Evolutionary conservation across 2,113 vertebrate genomes (phyloP), one percentile per base, ranked within the genome.

Genomic region (Pelusios castaneus): DNA sequence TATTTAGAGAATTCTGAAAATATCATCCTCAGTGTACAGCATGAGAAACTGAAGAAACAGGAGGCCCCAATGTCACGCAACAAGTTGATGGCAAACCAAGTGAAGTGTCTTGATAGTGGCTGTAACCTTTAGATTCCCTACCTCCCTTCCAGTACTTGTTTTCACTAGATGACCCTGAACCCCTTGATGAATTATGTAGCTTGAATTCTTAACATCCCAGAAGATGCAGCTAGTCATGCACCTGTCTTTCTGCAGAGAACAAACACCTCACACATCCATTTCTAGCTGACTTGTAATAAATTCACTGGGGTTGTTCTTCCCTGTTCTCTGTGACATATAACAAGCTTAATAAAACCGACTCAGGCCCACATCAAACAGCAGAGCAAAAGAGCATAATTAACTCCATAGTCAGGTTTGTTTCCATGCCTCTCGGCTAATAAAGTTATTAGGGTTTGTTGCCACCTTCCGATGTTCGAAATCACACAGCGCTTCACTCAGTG

Each of bases 351-450:
- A 85, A 51, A 24, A 34, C 73, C 29, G 5, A 6, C 41, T 45
- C 41, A 76, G 24, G 73, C 73, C 73, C 16, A 49, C 16, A 54
- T 88, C 43, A 76, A 88, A 51, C 76, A 70, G 49, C 21, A 38
- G 54, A 84, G 63, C 5, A 7, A 91, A 77, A 1, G 41, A n/a
- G 6, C 4, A 0, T 38, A 52, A 73, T 4, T 94, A 25, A 8
- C 7, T 82, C 51, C 85, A 21, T 25, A 1, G 0, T 47, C 73
- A 87, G 49, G 27, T n/a, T 70, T 10, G 4, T 70, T 77, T 34
- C 34, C 49, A 11, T 27, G 10, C 0, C 0, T 51, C 56, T 55
- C 38, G 34, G 1, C 49, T 58, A 0, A 1, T 70, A 60, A 38
- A 38, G 51, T 27, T 47, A 6, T 88, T 19, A 27, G 51, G 56